Evolutionary conservation across 2,113 vertebrate species (phyloP), one percentile per base, ranked within the genome.

Genomic region (Saccopteryx bilineata): DNA sequence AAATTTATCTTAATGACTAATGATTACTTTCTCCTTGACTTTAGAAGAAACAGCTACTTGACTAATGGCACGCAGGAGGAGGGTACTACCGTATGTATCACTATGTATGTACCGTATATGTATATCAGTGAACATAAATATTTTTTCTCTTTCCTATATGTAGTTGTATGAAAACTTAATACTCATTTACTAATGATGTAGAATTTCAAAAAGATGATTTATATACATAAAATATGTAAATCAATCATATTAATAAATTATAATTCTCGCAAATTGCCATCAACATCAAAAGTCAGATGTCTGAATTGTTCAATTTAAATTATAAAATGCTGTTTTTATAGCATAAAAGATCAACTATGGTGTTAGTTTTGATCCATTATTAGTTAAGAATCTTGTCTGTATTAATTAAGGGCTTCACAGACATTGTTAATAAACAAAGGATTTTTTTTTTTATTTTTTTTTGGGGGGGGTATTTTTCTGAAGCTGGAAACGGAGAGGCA

Each of bases 381-480:
- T 69, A 86, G 58, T 39, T 61, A 24, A 24, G 26, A 92, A 2
- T 0, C 24, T 79, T 84, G 17, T 74, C 80, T 91, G 11, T 79
- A 33, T 85, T 75, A 26, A 83, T 89, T 93, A 78, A 26, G 23
- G 87, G 63, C 46, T 85, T 96, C 63, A 87, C 2, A 88, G 24
- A 83, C n/a, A 85, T 28, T 56, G 31, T 48, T 92, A 28, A 84
- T 39, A 61, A 87, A 92, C 21, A 61, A 80, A 89, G 90, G 0
- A 39, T 39, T 94, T 76, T 90, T 95, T 63, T 93, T 90, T 92
- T 39, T 39, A 39, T 39, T 69, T 94, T 4, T 39, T 39, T 39
- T 39, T 39, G 39, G n/a, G n/a, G n/a, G n/a, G n/a, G n/a, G 39
- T 39, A 39, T 3, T 39, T 39, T 39, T 39, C 39, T 39, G 39